Percentiles rank a stretch among this genome's conserved stretches.
Conservation (phyloP, 2,888 invertebrate genomes). For the Lathronympha strigana region DNA sequence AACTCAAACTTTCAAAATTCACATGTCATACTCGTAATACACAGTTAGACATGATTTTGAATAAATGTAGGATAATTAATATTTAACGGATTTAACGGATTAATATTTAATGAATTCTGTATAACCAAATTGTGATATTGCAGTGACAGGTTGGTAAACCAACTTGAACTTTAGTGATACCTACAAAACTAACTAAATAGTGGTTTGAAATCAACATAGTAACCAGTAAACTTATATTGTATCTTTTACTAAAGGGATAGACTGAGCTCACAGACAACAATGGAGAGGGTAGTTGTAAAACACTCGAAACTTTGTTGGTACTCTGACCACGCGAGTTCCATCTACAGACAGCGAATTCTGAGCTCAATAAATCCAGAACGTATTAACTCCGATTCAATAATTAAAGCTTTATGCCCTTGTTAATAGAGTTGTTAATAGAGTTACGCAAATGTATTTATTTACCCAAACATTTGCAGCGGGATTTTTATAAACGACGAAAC, state of each 20-base stretch:
- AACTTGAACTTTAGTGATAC: too few relatives aligned
- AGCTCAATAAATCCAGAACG: neutral
- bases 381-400: neutral
- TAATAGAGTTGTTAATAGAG: neutral
- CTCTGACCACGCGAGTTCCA: neutral
- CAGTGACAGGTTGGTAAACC: too few relatives aligned
- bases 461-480: neutral
- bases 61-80: too few relatives aligned
- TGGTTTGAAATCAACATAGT: neutral
- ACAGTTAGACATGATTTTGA: too few relatives aligned
- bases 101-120: too few relatives aligned
- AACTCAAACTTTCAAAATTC: too few relatives aligned
- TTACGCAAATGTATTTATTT: conserved; percentile 20
- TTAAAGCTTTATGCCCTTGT: neutral
- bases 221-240: neutral
- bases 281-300: conserved; percentile 14
- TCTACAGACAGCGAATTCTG: neutral
- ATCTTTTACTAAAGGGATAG: neutral
- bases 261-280: neutral
- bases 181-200: too few relatives aligned
- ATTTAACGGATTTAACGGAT: too few relatives aligned
- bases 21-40: too few relatives aligned
- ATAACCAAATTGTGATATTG: too few relatives aligned
- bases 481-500: conserved; percentile 19
- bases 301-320: conserved; percentile 19